Percentiles rank a stretch among this genome's conserved stretches.
These are phyloP conservation scores for Thinocorus orbignyianus DNA, from an alignment of 2,113 vertebrate species.

Conservation along the genomic window DNA sequence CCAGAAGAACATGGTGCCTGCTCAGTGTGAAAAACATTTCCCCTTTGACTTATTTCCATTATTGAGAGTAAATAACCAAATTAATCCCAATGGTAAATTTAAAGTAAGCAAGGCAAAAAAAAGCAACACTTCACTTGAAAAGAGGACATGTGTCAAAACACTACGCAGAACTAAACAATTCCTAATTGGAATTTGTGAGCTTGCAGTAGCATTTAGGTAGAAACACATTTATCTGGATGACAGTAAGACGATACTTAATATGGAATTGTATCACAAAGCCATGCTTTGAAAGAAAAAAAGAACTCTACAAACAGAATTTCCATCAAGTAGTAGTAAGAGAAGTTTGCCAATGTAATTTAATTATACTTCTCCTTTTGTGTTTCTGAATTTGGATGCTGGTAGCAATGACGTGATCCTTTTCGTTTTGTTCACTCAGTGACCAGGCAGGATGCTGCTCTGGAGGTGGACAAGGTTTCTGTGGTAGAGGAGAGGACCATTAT, in stretches of 20 bases:
- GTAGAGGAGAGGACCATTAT: not conserved
- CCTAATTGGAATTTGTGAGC: not conserved
- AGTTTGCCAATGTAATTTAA: not conserved
- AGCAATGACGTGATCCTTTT: not conserved
- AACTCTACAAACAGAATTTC: not conserved
- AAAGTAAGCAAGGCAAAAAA: slow-evolving; percentile 49
- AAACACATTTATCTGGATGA: not conserved
- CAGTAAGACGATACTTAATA: not conserved
- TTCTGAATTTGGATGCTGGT: not conserved
- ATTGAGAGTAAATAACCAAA: slow-evolving; percentile 36
- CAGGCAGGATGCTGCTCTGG: not conserved
- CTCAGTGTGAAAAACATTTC: slow-evolving; percentile 51
- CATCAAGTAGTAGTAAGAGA: not conserved
- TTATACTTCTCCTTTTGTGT: not conserved
- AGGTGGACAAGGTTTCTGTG: not conserved
- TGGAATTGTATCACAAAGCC: not conserved
- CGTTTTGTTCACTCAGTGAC: not conserved
- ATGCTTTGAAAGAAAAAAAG: not conserved
- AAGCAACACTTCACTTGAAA: slow-evolving; percentile 13
- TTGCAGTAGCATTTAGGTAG: not conserved
- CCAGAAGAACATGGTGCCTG: slow-evolving; percentile 22
- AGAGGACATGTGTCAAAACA: not conserved
- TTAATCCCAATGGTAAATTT: not conserved
- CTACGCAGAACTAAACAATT: not conserved
- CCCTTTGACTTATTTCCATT: slow-evolving; percentile 54